A percentile compares a stretch with the other conserved stretches of the same genome.
These are phyloP conservation scores for Mellivora capensis DNA, from an alignment of 2,113 vertebrate species.

Conservation along the genomic window DNA sequence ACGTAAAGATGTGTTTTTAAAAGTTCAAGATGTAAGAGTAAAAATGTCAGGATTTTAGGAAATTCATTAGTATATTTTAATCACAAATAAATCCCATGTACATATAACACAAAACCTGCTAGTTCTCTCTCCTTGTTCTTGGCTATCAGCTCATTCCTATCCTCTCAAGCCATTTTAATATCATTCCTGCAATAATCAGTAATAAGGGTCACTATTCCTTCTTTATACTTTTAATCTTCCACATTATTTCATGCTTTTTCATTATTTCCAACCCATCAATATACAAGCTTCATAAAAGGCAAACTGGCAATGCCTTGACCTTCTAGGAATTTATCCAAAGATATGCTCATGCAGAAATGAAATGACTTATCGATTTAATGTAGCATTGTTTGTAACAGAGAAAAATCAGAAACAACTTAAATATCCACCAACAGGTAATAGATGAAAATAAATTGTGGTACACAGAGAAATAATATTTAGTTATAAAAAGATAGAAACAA, in stretches of 20 bases:
- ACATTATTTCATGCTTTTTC: conserved; percentile 1
- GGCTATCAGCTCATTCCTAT: not conserved
- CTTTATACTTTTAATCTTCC: not conserved
- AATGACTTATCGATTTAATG: conserved; percentile 20
- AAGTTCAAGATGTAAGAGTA: conserved; percentile 7
- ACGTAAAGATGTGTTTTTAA: conserved; percentile 13
- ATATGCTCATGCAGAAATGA: not conserved
- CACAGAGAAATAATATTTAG: not conserved
- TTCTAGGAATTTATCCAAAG: not conserved
- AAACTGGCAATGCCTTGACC: not conserved
- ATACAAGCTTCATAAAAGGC: not conserved
- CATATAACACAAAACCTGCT: conserved; percentile 15
- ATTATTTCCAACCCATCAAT: conserved; percentile 39
- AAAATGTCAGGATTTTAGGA: not conserved
- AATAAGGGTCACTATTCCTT: not conserved
- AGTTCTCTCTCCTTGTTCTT: not conserved
- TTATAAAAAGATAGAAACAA: not conserved
- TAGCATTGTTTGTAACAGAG: not conserved
- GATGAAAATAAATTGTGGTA: not conserved
- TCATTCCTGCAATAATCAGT: not conserved
- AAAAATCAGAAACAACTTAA: conserved; percentile 8
- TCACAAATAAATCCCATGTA: not conserved
- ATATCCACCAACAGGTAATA: not conserved
- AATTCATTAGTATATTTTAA: conserved; percentile 30
- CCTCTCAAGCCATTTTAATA: not conserved